Evolutionary conservation across 2,113 vertebrate species (phyloP).

Genomic region (Dromiciops gliroides): DNA sequence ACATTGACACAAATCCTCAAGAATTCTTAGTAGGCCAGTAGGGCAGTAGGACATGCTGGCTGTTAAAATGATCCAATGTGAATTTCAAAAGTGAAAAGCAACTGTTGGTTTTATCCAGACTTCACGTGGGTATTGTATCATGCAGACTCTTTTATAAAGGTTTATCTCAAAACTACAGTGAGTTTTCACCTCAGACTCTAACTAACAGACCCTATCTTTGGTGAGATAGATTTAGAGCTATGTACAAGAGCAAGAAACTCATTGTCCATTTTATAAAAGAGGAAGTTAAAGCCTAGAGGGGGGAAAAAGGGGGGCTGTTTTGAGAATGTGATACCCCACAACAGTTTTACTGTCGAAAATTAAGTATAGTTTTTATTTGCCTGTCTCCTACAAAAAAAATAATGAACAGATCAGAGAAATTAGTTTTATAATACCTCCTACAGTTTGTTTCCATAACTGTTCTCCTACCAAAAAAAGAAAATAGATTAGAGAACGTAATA

Average conservation of each 20-base stretch:
- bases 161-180: not conserved
- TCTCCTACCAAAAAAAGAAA: no score
- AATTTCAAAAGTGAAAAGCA: not conserved
- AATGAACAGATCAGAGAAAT: no score
- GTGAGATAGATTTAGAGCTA: not conserved
- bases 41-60: not conserved
- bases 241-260: not conserved
- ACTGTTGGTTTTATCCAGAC: not conserved
- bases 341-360: no score
- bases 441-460: no score
- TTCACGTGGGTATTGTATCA: not conserved
- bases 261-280: not conserved
- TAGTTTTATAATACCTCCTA: no score
- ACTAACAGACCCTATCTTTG: not conserved
- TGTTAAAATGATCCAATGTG: not conserved
- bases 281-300: not conserved
- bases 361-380: no score
- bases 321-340: not conserved
- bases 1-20: not conserved
- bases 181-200: not conserved
- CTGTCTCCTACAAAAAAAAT: no score
- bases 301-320: not conserved
- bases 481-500: no score
- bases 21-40: constrained; percentile 57
- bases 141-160: not conserved